Evolutionary conservation across 2,888 invertebrate genomes (phyloP), one percentile per base, ranked within the genome.

Genomic region (Protophormia terraenovae): DNA sequence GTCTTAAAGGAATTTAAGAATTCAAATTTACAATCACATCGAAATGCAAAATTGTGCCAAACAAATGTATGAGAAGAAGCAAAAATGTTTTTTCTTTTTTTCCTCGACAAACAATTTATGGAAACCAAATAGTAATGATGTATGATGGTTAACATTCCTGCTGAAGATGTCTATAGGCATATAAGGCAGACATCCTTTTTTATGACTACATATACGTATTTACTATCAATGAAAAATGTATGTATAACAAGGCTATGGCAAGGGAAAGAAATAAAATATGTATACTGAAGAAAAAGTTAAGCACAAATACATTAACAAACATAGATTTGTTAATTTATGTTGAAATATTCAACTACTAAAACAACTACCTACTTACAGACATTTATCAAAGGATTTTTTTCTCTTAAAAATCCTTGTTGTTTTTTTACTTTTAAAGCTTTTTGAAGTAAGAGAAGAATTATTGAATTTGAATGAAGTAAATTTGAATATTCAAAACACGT

Each of bases 401-500:
- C n/a, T 41, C 12, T 35, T 35, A 6, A 10, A 62, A 0, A 77
- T 67, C 32, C 66, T 41, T 76, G 22, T 75, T 32, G 7, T 53
- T n/a, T 41, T 4, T 32, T 53, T 27, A 14, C 14, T 10, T 45
- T 16, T n/a, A 3, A 32, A 10, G 45, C 1, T 67, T 14, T 14
- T 22, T 41, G 27, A 35, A 12, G 27, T 24, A 55, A 16, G 10
- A 16, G 29, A 29, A 58, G 22, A 67, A 22, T 55, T 45, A 45
- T 72, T 64, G 10, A 64, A 83, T 71, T 53, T 76, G 38, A 58
- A 71, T 71, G 35, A 55, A 55, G 19, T 73, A 32, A 47, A 58
- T 78, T 77, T 71, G 58, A 77, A 66, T 83, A 83, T 83, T 72
- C 83, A 60, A 67, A 60, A 47, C 83, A 83, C 67, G 83, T 77